Base-by-base conservation (phyloP, 2,797 vertebrate genomes). In the Peromyscus attwateri region DNA sequence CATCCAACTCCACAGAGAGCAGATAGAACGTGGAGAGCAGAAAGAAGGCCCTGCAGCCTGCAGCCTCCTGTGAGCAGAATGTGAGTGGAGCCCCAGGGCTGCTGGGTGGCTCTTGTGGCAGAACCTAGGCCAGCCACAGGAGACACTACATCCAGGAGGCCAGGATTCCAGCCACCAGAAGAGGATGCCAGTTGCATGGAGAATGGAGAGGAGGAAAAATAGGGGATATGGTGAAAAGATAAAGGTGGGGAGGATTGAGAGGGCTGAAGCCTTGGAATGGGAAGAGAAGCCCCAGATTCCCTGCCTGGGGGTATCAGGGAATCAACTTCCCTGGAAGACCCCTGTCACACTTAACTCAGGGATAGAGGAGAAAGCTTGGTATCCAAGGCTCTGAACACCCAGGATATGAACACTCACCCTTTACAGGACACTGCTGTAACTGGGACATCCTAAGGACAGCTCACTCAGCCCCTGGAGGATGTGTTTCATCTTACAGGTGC, bases 321-420 rank as follows among this genome's bases (percentile, higher is more conserved):
- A 46, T 60, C 80, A 37, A n/a, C 12, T 34, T 49, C 0, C 31
- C 82, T 23, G 1, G 27, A 84, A 73, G 43, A 25, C 0, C 57
- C n/a, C 10, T 2, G 2, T 27, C 6, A 49, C 34, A 17, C 29
- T 4, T 23, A 12, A 66, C n/a, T 21, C 62, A 27, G 6, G 0
- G 60, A 46, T 25, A 13, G 7, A 46, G 37, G 0, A 89, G 31
- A 23, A 55, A 23, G 43, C 52, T 3, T 0, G 2, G 46, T 17
- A 25, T 27, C 11, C 6, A 0, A 3, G 37, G 27, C 68, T 23
- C 1, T 43, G 52, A 17, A 37, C 52, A 25, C 3, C 2, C 1
- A 40, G 3, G 6, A 8, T 37, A 7, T 16, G 12, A 66, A 3
- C 1, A 46, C 0, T 10, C 12, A 49, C 8, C 46, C 43, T 75